A percentile compares a stretch with the other conserved stretches of the same genome.
Evolutionary conservation across 2,113 vertebrate species (phyloP).

Genomic region (Hassar affinis): DNA sequence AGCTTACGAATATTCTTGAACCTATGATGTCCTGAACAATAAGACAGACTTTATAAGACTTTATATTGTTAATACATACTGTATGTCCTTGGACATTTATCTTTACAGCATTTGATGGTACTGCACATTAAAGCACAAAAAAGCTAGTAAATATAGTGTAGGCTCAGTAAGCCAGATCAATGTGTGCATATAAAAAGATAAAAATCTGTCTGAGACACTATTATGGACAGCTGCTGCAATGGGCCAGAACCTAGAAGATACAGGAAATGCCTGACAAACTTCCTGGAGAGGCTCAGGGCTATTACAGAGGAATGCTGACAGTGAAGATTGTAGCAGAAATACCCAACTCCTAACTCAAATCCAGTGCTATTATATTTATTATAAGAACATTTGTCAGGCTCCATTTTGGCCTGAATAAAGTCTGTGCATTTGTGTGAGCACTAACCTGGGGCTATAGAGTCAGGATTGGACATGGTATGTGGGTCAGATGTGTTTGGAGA

Average conservation of each 20-base stretch:
- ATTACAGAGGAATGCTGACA: slow-evolving; percentile 36
- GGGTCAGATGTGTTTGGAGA: slow-evolving; percentile 75
- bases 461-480: slow-evolving; percentile 75
- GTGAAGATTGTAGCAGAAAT: background rate
- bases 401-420: background rate
- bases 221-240: slow-evolving; percentile 48
- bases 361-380: background rate
- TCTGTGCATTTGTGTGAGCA: slow-evolving; percentile 21
- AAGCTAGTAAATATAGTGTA: background rate
- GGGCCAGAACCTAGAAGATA: slow-evolving; percentile 48
- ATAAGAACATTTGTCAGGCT: background rate
- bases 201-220: slow-evolving; percentile 57
- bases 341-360: background rate
- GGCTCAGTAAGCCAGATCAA: slow-evolving; percentile 51
- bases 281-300: slow-evolving; percentile 49
- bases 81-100: background rate
- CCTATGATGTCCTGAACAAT: background rate
- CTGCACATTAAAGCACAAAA: background rate
- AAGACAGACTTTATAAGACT: background rate
- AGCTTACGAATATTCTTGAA: background rate
- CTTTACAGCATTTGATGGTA: background rate
- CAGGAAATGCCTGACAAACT: slow-evolving; percentile 62
- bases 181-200: slow-evolving; percentile 51
- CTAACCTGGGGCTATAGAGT: slow-evolving; percentile 88
- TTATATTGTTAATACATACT: background rate